A percentile compares a stretch with the other conserved stretches of the same genome.
Evolutionary conservation across 2,113 vertebrate genomes (phyloP).

Genomic region (Cyprinodon tularosa): DNA sequence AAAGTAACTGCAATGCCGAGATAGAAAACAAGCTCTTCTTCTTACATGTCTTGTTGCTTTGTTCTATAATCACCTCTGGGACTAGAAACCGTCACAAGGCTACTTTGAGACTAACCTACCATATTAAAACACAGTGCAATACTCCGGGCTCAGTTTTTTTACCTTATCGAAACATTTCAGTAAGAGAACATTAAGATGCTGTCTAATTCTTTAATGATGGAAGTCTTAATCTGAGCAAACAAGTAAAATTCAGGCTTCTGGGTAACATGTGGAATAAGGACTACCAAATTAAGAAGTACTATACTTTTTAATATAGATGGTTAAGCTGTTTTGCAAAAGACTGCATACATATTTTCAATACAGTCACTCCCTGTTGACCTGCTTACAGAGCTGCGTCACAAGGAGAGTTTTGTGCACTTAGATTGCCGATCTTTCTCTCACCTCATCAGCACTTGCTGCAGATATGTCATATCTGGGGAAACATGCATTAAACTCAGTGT

Average conservation of each 20-base stretch:
- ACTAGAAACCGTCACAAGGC: constrained; percentile 35
- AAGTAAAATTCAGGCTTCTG: not conserved
- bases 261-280: not conserved
- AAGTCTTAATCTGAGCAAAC: not conserved
- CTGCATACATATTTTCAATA: constrained; percentile 4
- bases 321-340: not conserved
- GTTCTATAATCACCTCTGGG: constrained; percentile 25
- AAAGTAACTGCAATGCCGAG: too few relatives aligned
- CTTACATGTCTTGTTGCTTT: not conserved
- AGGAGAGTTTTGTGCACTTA: constrained; percentile 7
- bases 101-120: constrained; percentile 8
- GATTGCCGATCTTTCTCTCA: constrained; percentile 27
- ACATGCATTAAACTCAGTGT: constrained; percentile 60
- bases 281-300: not conserved
- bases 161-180: constrained; percentile 17
- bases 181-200: not conserved
- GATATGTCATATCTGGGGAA: constrained; percentile 55
- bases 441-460: constrained; percentile 60
- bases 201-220: not conserved
- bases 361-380: constrained; percentile 11
- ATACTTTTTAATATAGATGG: constrained; percentile 1
- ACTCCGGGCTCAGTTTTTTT: constrained; percentile 28
- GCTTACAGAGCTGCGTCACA: constrained; percentile 17
- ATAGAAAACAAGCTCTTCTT: not conserved
- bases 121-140: constrained; percentile 32